phyloP scores from a whole-genome alignment of 2,113 vertebrate species.

The Caranx ignobilis region DNA sequence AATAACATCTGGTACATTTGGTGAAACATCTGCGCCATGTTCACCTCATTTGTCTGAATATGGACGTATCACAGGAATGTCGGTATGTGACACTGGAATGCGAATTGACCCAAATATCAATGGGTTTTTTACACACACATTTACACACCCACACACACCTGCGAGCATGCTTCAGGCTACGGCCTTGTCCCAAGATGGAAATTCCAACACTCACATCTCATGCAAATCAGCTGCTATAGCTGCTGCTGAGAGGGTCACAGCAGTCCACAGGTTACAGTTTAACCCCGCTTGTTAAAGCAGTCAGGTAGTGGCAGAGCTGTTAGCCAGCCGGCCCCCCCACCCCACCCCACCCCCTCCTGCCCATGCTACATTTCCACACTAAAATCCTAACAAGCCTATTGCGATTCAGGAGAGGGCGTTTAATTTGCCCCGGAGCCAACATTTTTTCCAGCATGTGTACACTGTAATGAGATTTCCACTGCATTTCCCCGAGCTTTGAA shows the following conservation, averaged over 20 bases:
- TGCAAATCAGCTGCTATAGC: conserved; percentile 61
- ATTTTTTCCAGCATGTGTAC: conserved; percentile 73
- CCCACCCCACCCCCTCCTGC: not conserved
- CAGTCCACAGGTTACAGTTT: conserved; percentile 67
- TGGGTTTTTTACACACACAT: conserved; percentile 36
- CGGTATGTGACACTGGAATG: conserved; percentile 19
- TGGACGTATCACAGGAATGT: conserved; percentile 7
- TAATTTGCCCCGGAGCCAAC: conserved; percentile 73
- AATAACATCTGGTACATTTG: not conserved
- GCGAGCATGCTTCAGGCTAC: conserved; percentile 28
- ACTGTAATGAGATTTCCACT: conserved; percentile 78
- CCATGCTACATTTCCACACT: conserved; percentile 64
- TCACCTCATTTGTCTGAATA: conserved; percentile 9
- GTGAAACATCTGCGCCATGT: not conserved
- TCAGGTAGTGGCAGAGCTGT: conserved; percentile 46
- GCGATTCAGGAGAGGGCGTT: conserved; percentile 73
- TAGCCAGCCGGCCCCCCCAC: not conserved
- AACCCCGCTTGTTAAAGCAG: conserved; percentile 68
- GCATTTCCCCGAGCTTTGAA: conserved; percentile 69
- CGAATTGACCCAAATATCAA: conserved; percentile 44
- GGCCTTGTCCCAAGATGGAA: conserved; percentile 39
- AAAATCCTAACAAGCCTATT: conserved; percentile 75
- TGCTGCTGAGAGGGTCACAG: conserved; percentile 40
- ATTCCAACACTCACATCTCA: conserved; percentile 57
- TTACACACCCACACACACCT: conserved; percentile 30